Evolutionary conservation across 1,140 invertebrate genomes (phyloP).

Genomic region (Zaprionus inermis): DNA sequence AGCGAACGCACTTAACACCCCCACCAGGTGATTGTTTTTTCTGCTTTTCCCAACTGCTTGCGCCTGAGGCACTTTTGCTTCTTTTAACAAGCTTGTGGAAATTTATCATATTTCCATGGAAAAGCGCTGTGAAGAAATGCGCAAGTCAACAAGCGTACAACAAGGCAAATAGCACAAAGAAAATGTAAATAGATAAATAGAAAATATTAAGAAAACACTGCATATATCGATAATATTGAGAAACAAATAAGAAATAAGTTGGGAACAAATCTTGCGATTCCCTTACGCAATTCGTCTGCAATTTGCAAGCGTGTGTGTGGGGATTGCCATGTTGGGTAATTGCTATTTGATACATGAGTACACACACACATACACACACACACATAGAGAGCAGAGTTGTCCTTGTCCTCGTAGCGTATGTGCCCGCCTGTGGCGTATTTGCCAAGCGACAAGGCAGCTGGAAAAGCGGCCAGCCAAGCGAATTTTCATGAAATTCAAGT

Average conservation of each 20-base stretch:
- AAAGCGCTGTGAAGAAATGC: conserved; percentile 20
- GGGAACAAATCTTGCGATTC: not conserved
- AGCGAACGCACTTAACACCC: conserved; percentile 34
- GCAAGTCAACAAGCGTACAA: conserved; percentile 27
- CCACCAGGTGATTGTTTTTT: conserved; percentile 44
- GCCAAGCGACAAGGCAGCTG: conserved; percentile 19
- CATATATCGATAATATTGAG: conserved; percentile 39
- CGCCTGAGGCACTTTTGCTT: conserved; percentile 27
- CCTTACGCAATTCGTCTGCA: not conserved
- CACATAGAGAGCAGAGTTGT: conserved; percentile 1
- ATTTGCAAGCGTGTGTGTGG: not conserved
- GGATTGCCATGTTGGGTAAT: conserved; percentile 27
- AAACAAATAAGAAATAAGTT: conserved; percentile 22
- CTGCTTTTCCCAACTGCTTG: not conserved
- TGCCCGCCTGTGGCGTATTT: conserved; percentile 38
- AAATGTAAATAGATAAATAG: conserved; percentile 38
- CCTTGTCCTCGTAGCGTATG: not conserved
- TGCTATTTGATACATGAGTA: conserved; percentile 45
- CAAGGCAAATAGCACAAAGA: conserved; percentile 32
- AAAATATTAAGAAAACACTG: conserved; percentile 23
- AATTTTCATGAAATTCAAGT: conserved; percentile 24
- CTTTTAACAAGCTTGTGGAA: conserved; percentile 24
- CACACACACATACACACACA: conserved; percentile 16
- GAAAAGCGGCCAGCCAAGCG: conserved; percentile 25
- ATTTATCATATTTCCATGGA: conserved; percentile 47